These are phyloP conservation scores for Hylomyscus alleni DNA, from an alignment of 2,797 vertebrate genomes.

Conservation along the genomic window DNA sequence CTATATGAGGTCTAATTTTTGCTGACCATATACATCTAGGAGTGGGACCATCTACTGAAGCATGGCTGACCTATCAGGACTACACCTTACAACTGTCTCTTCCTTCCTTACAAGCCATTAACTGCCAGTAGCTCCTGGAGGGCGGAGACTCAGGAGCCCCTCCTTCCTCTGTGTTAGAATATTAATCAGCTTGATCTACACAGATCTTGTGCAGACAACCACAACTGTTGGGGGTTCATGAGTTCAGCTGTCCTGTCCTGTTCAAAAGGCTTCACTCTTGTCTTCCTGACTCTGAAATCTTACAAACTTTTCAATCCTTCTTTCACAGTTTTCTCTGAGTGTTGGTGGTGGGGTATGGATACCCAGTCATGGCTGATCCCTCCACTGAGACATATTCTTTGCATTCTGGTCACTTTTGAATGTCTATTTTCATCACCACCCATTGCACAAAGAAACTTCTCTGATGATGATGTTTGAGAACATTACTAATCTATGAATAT, in stretches of 20 bases:
- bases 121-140: not conserved
- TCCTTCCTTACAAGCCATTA: not conserved
- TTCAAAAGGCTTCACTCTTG: not conserved
- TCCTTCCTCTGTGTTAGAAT: not conserved
- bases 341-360: too few relatives aligned
- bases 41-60: not conserved
- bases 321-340: not conserved
- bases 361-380: not conserved
- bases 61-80: not conserved
- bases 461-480: not conserved
- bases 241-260: not conserved
- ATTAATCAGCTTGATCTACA: not conserved
- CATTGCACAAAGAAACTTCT: not conserved
- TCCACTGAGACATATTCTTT: not conserved
- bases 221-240: not conserved
- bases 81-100: not conserved
- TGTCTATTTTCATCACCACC: not conserved
- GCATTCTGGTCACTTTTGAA: not conserved
- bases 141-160: not conserved
- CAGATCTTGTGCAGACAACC: not conserved
- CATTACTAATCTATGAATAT: not conserved
- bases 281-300: not conserved
- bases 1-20: not conserved
- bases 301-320: not conserved
- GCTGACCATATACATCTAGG: not conserved